Evolutionary conservation across 2,113 vertebrate genomes (phyloP).

Genomic region (Oreamnos americanus): DNA sequence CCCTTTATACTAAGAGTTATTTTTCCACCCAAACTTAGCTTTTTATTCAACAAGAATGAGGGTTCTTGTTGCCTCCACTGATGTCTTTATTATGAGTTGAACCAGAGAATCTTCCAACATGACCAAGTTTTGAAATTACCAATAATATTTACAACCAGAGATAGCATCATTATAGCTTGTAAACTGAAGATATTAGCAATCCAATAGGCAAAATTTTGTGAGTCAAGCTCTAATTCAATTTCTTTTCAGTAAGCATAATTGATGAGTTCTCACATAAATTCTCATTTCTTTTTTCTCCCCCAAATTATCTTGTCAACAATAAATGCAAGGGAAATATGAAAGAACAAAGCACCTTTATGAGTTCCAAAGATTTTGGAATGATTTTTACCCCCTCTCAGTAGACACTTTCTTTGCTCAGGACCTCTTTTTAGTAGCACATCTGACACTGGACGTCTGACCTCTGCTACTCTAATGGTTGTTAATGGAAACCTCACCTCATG

Average conservation of each 20-base stretch:
- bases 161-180: constrained; percentile 16
- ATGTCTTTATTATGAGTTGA: neutral
- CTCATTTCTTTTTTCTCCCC: neutral
- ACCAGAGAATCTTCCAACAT: constrained; percentile 25
- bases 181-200: neutral
- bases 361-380: constrained; percentile 58
- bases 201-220: neutral
- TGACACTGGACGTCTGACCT: constrained; percentile 81
- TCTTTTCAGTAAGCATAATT: neutral
- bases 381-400: constrained; percentile 7
- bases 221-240: constrained; percentile 41
- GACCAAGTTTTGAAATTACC: constrained; percentile 33
- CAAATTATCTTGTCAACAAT: constrained; percentile 38
- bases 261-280: constrained; percentile 18
- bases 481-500: constrained; percentile 95
- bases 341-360: constrained; percentile 29
- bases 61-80: neutral
- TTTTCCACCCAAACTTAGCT: neutral
- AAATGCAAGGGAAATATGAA: neutral
- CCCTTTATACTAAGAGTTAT: neutral
- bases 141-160: constrained; percentile 40
- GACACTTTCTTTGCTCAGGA: constrained; percentile 57
- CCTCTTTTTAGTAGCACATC: constrained; percentile 79
- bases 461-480: constrained; percentile 84
- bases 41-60: neutral